A percentile compares a stretch with the other conserved stretches of the same genome.
These are phyloP conservation scores for Triplophysa dalaica DNA, from an alignment of 2,113 vertebrate genomes.

Conservation along the genomic window DNA sequence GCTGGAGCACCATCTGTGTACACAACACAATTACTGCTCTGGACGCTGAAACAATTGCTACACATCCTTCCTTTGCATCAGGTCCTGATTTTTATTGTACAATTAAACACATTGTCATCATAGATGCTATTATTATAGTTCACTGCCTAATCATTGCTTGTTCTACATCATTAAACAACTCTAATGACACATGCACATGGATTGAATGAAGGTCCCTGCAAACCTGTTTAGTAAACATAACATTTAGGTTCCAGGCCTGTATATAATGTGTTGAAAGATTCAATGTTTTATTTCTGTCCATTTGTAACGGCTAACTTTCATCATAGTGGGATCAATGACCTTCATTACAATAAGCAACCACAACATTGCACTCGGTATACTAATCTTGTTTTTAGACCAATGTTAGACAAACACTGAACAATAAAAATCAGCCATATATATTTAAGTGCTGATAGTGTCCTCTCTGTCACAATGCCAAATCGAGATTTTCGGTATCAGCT, in stretches of 20 bases:
- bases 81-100: not conserved
- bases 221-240: not conserved
- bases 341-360: not conserved
- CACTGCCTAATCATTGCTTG: not conserved
- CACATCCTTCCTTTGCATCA: not conserved
- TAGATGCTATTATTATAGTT: not conserved
- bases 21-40: constrained; percentile 21
- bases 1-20: constrained; percentile 44
- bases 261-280: too few relatives aligned
- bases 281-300: too few relatives aligned
- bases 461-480: not conserved
- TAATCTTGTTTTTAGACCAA: not conserved
- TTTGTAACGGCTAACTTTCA: not conserved
- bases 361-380: not conserved
- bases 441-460: not conserved
- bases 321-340: not conserved
- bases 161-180: constrained; percentile 11
- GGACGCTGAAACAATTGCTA: not conserved
- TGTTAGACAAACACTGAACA: not conserved
- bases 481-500: not conserved
- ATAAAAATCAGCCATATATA: not conserved
- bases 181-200: not conserved
- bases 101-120: not conserved
- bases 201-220: not conserved
- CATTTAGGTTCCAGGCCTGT: too few relatives aligned